These are phyloP conservation scores for Drosophila nasuta DNA, from an alignment of 1,140 invertebrate species.

Conservation along the genomic window DNA sequence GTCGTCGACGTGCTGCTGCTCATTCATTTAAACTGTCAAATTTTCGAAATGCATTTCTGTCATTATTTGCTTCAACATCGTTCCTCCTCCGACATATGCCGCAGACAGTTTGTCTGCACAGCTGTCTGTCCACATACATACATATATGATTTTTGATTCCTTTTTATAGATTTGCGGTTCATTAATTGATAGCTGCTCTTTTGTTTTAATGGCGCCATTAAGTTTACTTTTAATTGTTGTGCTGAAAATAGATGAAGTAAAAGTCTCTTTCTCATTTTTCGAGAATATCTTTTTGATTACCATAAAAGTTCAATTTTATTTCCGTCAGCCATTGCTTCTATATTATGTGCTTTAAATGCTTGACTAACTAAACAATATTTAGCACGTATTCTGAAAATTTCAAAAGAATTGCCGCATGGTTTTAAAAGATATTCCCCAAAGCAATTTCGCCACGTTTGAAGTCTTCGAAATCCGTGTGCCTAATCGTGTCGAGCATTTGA, in stretches of 20 bases:
- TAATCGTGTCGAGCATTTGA: slow-evolving; percentile 33
- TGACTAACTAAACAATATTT: not conserved
- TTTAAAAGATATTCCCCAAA: not conserved
- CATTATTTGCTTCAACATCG: slow-evolving; percentile 17
- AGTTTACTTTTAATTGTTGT: not conserved
- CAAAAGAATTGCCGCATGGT: not conserved
- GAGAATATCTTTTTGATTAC: not conserved
- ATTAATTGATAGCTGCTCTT: not conserved
- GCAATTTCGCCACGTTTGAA: not conserved
- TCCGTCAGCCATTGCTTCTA: not conserved
- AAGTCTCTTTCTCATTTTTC: not conserved
- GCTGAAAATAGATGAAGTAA: no score
- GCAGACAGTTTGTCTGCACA: slow-evolving; percentile 41
- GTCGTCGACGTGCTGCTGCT: slow-evolving; percentile 49
- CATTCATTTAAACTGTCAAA: slow-evolving; percentile 72
- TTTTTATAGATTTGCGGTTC: slow-evolving; percentile 5
- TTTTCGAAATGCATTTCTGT: slow-evolving; percentile 68
- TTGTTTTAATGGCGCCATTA: not conserved
- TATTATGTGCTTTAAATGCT: not conserved
- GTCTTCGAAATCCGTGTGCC: slow-evolving; percentile 20
- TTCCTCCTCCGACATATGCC: slow-evolving; percentile 10
- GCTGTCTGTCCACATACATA: slow-evolving; percentile 12
- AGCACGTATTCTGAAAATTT: not conserved
- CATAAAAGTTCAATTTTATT: not conserved
- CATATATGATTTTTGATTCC: slow-evolving; percentile 4